Evolutionary conservation across 2,888 invertebrate genomes (phyloP), one percentile per base, ranked within the genome.

Genomic region (Ypsolopha scabrella): DNA sequence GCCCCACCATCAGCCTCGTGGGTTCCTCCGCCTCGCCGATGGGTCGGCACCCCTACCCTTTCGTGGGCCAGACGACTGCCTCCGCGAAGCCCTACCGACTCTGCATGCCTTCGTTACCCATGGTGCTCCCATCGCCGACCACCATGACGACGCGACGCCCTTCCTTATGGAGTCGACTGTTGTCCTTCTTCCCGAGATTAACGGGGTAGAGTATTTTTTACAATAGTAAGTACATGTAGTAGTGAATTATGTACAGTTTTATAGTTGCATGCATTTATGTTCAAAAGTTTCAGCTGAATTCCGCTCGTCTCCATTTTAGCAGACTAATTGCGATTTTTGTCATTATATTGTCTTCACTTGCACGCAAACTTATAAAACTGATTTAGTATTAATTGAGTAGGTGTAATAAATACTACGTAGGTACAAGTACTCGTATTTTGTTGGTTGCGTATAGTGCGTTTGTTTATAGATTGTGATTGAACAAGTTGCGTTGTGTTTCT

Each of bases 21-120:
- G 83, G 83, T 1, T 77, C 83, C 0, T 76, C 83, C 0, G 64
- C 67, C 13, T 71, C 80, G 10, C 83, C 82, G 4, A 53, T 78
- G 34, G 58, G 68, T 10, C 76, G 70, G 50, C 82, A 82, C 55
- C 82, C 82, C 1, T 82, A 82, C 53, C 82, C 80, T 1, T 85
- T 80, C 53, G 76, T 78, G n/a, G 63, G 69, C 65, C 70, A 76
- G 13, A 4, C 24, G 24, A 57, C 65, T 1, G 57, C 67, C 6
- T 60, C 70, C 2, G 66, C 64, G 11, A 70, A 66, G 49, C 80
- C 85, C 1, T 57, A 78, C 4, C 75, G 74, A 57, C 66, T 83
- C 33, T 83, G 83, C 53, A 75, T 82, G 52, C 51, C 50, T 11
- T 50, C 54, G 69, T 65, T 77, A 7, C 56, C 72, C 0, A 55